Percentiles rank a stretch among this genome's conserved stretches.
Evolutionary conservation across 2,797 vertebrate genomes (phyloP).

Genomic region (Mus spretus): DNA sequence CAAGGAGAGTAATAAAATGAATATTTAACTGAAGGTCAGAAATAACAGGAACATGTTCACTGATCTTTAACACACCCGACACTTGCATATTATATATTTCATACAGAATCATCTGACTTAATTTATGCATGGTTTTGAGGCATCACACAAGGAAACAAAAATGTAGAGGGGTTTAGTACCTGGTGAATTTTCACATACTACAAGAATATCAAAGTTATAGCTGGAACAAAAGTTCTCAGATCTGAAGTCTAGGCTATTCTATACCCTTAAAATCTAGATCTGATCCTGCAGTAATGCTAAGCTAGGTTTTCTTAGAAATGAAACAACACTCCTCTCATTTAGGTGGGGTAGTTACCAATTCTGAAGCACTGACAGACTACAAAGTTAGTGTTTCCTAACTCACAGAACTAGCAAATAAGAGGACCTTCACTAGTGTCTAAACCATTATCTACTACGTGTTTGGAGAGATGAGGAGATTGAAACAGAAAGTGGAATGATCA

Average conservation of each 20-base stretch:
- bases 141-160: neutral
- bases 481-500: neutral
- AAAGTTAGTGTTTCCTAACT: constrained; percentile 22
- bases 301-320: neutral
- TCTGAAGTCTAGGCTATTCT: neutral
- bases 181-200: neutral
- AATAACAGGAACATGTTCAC: neutral
- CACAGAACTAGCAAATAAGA: neutral
- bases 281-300: neutral
- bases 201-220: neutral
- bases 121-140: neutral
- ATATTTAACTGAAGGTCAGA: neutral
- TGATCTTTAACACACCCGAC: neutral
- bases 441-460: neutral
- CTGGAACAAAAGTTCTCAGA: neutral
- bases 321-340: neutral
- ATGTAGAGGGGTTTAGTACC: neutral
- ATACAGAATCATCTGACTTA: neutral
- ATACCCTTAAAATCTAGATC: neutral
- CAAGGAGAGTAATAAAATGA: neutral
- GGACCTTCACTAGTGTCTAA: neutral
- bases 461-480: neutral
- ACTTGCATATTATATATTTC: neutral
- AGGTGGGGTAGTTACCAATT: neutral
- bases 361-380: neutral